These are phyloP conservation scores for Anniella stebbinsi DNA, from an alignment of 2,797 vertebrate species.

Conservation along the genomic window DNA sequence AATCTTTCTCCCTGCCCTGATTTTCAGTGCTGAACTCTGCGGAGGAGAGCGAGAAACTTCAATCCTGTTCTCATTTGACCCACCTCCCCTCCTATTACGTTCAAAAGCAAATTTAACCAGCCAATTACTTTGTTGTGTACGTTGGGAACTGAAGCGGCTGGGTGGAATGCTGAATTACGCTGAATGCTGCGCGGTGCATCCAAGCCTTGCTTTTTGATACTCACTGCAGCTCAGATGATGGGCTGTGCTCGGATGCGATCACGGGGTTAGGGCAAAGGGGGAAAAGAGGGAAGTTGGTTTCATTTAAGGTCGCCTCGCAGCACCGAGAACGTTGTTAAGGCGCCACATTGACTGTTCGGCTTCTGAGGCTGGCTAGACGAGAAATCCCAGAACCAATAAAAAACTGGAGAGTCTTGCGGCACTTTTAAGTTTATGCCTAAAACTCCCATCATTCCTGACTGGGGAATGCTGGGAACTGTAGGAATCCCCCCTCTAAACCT, in stretches of 20 bases:
- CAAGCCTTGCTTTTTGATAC: rapidly evolving
- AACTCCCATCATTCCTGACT: too few relatives aligned
- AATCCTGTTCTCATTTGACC: not conserved
- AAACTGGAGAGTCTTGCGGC: too few relatives aligned
- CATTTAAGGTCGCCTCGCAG: not conserved
- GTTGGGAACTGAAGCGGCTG: not conserved
- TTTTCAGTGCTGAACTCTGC: not conserved
- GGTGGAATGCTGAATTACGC: not conserved
- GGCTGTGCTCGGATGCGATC: not conserved
- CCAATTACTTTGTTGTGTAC: rapidly evolving
- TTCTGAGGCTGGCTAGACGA: not conserved
- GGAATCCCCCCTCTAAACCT: too few relatives aligned
- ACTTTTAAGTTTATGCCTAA: too few relatives aligned
- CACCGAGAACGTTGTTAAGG: not conserved
- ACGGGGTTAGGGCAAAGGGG: not conserved
- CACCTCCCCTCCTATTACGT: not conserved
- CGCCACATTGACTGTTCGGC: not conserved
- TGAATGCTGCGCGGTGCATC: too few relatives aligned
- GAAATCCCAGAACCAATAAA: not conserved
- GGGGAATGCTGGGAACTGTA: too few relatives aligned
- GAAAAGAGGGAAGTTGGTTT: not conserved
- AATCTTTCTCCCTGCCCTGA: not conserved
- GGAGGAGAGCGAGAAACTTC: not conserved
- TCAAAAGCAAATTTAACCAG: too few relatives aligned
- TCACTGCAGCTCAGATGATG: too few relatives aligned